Evolutionary conservation across 2,888 invertebrate species (phyloP).

Genomic region (Sesia bembeciformis): DNA sequence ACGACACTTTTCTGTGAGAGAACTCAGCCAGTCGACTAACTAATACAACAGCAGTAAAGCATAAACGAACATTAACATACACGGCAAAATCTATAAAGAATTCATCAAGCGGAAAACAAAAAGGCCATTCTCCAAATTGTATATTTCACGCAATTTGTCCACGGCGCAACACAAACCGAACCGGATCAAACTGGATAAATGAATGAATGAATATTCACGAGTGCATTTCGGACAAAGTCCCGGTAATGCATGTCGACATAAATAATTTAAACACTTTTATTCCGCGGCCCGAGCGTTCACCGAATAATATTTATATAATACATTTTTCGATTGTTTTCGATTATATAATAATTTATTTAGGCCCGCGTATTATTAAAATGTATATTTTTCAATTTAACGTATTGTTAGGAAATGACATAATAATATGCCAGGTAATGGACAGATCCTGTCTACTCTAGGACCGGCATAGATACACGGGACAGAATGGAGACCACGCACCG

Average conservation of each 20-base stretch:
- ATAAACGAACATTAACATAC: not conserved
- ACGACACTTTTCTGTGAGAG: too few species aligned
- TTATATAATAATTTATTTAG: too few species aligned
- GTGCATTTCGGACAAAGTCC: slow-evolving; percentile 23
- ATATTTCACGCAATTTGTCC: not conserved
- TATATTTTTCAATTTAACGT: too few species aligned
- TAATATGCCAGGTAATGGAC: too few species aligned
- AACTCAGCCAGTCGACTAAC: not conserved
- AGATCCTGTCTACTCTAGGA: too few species aligned
- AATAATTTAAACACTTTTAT: slow-evolving; percentile 35
- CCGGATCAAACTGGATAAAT: not conserved
- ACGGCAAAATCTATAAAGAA: not conserved
- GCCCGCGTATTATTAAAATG: too few species aligned
- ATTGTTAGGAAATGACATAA: too few species aligned
- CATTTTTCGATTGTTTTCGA: too few species aligned
- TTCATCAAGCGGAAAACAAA: not conserved
- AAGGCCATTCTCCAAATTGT: not conserved
- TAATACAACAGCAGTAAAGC: not conserved
- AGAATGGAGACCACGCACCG: too few species aligned
- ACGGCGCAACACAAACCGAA: too few species aligned
- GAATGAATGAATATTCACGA: slow-evolving; percentile 33
- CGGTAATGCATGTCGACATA: slow-evolving; percentile 34
- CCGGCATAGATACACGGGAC: too few species aligned
- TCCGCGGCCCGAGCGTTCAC: not conserved
- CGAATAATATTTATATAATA: too few species aligned